A percentile compares a stretch with the other conserved stretches of the same genome.
Evolutionary conservation across 1,140 invertebrate species (phyloP).

Genomic region (Pinna nobilis): DNA sequence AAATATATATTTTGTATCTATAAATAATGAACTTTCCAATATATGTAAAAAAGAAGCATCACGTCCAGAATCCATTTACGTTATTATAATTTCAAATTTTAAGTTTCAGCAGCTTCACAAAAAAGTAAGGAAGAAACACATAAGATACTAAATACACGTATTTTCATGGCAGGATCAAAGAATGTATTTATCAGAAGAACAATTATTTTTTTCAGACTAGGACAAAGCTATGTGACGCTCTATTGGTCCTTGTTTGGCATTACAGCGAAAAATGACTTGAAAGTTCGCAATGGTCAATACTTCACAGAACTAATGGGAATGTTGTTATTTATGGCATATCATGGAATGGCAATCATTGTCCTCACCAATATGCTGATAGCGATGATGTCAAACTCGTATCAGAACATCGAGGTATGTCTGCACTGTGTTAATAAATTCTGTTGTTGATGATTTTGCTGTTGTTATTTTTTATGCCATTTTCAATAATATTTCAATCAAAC

Average conservation of each 20-base stretch:
- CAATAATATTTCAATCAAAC: no score
- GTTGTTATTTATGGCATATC: conserved; percentile 78
- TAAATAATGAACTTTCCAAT: no score
- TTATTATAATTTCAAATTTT: no score
- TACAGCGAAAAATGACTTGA: conserved; percentile 73
- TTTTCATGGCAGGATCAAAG: no score
- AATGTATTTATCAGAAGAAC: not conserved
- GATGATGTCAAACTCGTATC: conserved; percentile 80
- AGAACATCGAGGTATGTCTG: conserved; percentile 78
- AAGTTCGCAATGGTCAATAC: conserved; percentile 59
- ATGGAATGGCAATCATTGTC: conserved; percentile 78
- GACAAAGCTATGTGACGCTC: conserved; percentile 77
- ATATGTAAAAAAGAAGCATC: no score
- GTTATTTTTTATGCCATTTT: no score
- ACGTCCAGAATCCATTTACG: no score
- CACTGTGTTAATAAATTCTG: not conserved
- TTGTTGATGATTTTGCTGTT: not conserved
- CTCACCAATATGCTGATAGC: conserved; percentile 80
- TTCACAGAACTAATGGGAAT: conserved; percentile 73
- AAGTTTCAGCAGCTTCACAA: no score
- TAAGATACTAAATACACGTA: no score
- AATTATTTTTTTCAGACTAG: conserved; percentile 71
- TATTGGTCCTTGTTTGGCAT: conserved; percentile 79
- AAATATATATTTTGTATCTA: no score
- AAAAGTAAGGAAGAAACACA: no score